phyloP scores from a whole-genome alignment of 2,888 invertebrate species.

The Epinotia bilunana region DNA sequence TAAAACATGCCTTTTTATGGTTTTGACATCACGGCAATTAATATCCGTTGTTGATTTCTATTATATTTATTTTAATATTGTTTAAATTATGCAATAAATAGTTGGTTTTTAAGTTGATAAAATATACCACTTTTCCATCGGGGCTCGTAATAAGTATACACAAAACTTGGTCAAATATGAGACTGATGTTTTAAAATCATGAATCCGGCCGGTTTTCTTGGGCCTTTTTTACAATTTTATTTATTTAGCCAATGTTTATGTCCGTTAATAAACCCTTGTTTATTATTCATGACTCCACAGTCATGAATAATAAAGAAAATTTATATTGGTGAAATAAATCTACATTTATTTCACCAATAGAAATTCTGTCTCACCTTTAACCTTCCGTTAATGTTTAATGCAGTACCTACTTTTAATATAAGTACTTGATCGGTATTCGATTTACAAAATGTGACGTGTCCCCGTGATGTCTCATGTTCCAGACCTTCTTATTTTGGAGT shows the following conservation, averaged over 20 bases:
- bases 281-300: slow-evolving; percentile 34
- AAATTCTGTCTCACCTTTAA: slow-evolving; percentile 34
- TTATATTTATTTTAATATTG: too few relatives aligned
- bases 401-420: slow-evolving; percentile 20
- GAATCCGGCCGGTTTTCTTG: not conserved
- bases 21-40: too few relatives aligned
- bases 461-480: too few relatives aligned
- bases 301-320: too few relatives aligned
- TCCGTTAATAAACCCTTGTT: slow-evolving; percentile 34
- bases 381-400: slow-evolving; percentile 39
- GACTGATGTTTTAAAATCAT: too few relatives aligned
- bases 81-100: too few relatives aligned
- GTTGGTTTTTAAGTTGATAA: too few relatives aligned
- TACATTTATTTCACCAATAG: slow-evolving; percentile 40
- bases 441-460: not conserved
- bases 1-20: too few relatives aligned
- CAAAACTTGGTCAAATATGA: not conserved
- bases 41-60: too few relatives aligned
- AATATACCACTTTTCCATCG: too few relatives aligned
- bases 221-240: slow-evolving; percentile 6
- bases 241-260: slow-evolving; percentile 12
- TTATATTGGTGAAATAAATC: too few relatives aligned
- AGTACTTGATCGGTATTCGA: not conserved
- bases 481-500: too few relatives aligned
- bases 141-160: not conserved